Base-by-base conservation (phyloP, 64 coral and sea anemone species). In the Pachyseris speciosa region DNA sequence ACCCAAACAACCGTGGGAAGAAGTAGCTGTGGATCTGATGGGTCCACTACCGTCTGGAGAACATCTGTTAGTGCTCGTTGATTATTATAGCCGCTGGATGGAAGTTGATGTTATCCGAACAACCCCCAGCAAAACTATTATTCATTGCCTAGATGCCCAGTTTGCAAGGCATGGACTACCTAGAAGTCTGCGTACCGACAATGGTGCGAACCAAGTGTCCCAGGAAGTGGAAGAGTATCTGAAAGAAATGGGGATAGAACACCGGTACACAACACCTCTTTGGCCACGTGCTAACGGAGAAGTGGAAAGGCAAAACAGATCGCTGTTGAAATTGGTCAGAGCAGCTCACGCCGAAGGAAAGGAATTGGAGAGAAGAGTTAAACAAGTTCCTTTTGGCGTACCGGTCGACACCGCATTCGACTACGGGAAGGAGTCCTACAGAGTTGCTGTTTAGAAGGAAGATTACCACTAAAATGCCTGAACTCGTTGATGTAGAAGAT, bases 341-440 rank as follows among this genome's bases (percentile, higher is more conserved):
- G 85, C 28, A 74, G 85, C 85, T 52, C 67, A 87, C 45, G 67
- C 67, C 20, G 49, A 87, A n/a, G 72, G 72, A 47, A 86, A 70
- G 43, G 45, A n/a, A 74, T 48, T 87, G 69, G 85, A 87, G 85
- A 37, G 51, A 27, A 13, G 44, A 74, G 29, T 57, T 87, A 39
- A 87, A 87, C 34, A 87, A 87, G 45, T 89, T 75, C 28, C 34
- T 89, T 50, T 27, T 77, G 51, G 72, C 86, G 42, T 89, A 77
- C 71, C 26, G 72, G 22, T 78, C 72, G 17, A 89, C 86, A 71
- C 38, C 84, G 11, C 41, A 87, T 72, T 50, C 66, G 27, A 87
- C 66, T 42, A 87, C 44, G 15, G 84, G 38, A 31, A 85, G 45
- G 15, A 85, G 32, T 44, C 83, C 83, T 16, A 32, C 61, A 3